phyloP scores from a whole-genome alignment of 2,888 invertebrate species.

The Aphidoletes aphidimyza region DNA sequence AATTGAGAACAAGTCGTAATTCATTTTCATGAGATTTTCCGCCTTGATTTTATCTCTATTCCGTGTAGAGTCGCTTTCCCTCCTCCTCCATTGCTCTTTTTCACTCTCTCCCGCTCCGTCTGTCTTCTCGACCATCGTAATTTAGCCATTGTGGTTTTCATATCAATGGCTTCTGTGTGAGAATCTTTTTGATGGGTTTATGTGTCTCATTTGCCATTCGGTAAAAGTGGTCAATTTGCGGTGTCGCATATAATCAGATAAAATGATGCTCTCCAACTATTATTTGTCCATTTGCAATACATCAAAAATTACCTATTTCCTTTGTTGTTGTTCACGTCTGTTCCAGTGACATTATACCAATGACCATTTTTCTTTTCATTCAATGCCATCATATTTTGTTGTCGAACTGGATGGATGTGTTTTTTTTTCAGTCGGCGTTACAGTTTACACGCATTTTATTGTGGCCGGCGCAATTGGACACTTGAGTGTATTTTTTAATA shows the following conservation, averaged over 20 bases:
- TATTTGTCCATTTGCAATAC: background rate
- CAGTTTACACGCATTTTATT: no score
- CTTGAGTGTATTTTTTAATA: no score
- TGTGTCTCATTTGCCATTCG: background rate
- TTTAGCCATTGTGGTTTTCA: slow-evolving; percentile 5
- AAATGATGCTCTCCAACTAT: background rate
- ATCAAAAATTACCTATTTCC: slow-evolving; percentile 15
- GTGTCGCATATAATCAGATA: slow-evolving; percentile 1
- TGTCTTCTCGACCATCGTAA: background rate
- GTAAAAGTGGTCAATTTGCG: background rate
- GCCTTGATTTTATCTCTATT: background rate
- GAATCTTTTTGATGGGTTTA: background rate
- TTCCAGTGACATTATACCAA: background rate
- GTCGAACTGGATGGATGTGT: background rate
- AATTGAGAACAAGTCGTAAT: background rate
- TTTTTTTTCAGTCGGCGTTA: background rate
- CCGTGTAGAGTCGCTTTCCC: no score
- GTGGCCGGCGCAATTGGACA: no score
- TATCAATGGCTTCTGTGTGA: background rate
- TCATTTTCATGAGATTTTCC: background rate
- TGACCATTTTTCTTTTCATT: background rate
- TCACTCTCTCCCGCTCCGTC: background rate
- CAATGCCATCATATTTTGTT: background rate
- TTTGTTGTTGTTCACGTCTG: background rate
- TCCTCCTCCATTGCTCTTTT: background rate